Percentiles rank a stretch among this genome's conserved stretches.
phyloP scores from a whole-genome alignment of 30 jellyfish, hydroid and myxozoan genomes.

The Aurelia aurita complex sp. Pacific region DNA sequence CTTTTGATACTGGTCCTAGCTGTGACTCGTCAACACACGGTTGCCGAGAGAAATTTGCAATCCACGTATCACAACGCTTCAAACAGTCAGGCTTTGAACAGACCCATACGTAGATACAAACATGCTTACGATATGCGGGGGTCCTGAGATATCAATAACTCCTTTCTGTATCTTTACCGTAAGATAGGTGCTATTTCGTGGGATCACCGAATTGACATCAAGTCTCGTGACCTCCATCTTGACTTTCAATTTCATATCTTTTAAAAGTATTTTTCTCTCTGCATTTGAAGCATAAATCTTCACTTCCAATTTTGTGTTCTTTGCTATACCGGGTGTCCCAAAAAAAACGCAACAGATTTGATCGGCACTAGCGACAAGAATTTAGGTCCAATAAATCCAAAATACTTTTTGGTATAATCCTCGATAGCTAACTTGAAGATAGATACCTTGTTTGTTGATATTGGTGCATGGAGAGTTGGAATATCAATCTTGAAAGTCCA shows the following conservation, averaged over 20 bases:
- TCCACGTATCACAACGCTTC: conserved; percentile 5
- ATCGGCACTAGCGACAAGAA: no score
- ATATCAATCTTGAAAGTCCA: no score
- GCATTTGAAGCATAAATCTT: background rate
- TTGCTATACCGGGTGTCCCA: background rate
- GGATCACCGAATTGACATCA: conserved; percentile 1
- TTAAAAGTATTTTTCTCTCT: background rate
- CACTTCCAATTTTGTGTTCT: background rate
- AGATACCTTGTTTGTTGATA: no score
- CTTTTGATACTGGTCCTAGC: background rate
- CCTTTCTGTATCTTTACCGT: conserved; percentile 1
- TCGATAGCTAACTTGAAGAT: no score
- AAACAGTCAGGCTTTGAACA: conserved; percentile 23
- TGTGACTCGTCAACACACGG: no score
- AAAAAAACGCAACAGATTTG: no score
- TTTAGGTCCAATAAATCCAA: no score
- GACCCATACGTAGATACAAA: conserved; percentile 15
- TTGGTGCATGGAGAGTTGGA: no score
- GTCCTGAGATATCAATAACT: background rate
- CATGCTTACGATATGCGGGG: background rate
- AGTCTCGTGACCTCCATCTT: background rate
- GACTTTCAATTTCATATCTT: background rate
- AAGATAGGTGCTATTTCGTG: background rate
- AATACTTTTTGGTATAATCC: no score
- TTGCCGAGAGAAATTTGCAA: background rate